Evolutionary conservation across 2,797 vertebrate species (phyloP).

Genomic region (Benthosema pterotum): DNA sequence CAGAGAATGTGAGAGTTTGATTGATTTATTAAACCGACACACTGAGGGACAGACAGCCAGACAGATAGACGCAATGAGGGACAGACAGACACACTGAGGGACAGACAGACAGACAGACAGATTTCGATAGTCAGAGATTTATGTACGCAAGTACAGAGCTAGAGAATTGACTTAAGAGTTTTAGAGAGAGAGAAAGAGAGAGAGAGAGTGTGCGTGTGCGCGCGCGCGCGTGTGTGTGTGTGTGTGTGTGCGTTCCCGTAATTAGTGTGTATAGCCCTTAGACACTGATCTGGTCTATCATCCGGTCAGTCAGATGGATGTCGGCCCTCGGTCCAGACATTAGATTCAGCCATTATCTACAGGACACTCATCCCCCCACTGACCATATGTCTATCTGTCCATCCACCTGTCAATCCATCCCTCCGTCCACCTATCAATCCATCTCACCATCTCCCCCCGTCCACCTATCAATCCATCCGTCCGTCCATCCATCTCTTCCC

Average conservation of each 20-base stretch:
- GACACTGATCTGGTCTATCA: constrained; percentile 70
- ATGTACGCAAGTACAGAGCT: too few species aligned
- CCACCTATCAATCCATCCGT: constrained; percentile 39
- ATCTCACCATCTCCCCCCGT: constrained; percentile 51
- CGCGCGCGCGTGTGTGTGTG: too few species aligned
- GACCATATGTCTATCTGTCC: constrained; percentile 68
- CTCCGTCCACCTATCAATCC: constrained; percentile 62
- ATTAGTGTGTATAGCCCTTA: constrained; percentile 74
- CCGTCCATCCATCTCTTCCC: constrained; percentile 39
- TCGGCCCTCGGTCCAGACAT: constrained; percentile 75
- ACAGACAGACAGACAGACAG: too few species aligned
- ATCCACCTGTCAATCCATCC: constrained; percentile 48
- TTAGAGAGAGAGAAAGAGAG: neutral
- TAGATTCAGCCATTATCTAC: constrained; percentile 74
- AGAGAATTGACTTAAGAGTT: too few species aligned
- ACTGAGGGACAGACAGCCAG: neutral
- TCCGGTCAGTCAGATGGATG: constrained; percentile 76
- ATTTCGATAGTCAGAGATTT: too few species aligned
- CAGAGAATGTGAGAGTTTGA: neutral
- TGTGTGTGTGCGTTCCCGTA: constrained; percentile 61
- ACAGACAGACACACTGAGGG: too few species aligned
- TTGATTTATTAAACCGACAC: neutral
- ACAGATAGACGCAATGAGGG: neutral
- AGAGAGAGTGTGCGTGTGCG: neutral
- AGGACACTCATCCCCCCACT: constrained; percentile 66